Conservation (phyloP, 2,888 invertebrate species). For the Achlya flavicornis region DNA sequence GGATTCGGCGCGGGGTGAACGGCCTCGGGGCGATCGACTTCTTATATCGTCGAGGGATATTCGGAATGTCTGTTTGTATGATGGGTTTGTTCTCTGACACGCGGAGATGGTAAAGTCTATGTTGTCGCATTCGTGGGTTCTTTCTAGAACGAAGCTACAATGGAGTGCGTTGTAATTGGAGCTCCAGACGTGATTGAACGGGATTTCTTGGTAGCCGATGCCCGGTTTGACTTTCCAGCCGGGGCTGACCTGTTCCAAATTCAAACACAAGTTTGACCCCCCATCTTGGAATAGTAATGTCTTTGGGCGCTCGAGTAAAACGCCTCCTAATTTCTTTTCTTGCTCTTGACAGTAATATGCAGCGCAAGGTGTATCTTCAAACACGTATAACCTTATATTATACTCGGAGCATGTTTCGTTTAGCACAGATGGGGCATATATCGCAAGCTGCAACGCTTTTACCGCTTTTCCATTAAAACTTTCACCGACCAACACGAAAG, state of each 20-base stretch:
- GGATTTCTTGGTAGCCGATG: constrained; percentile 93
- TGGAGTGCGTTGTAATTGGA: constrained; percentile 93
- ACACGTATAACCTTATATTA: constrained; percentile 94
- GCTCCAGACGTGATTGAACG: constrained; percentile 96
- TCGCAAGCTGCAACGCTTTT: constrained; percentile 94
- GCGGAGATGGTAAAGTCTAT: constrained; percentile 77
- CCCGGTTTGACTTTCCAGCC: constrained; percentile 96
- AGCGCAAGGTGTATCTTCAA: constrained; percentile 97
- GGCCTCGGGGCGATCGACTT: constrained; percentile 74
- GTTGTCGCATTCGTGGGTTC: constrained; percentile 84
- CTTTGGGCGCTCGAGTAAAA: constrained; percentile 94
- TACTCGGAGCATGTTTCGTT: constrained; percentile 90
- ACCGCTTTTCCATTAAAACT: constrained; percentile 87
- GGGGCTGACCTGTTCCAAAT: constrained; percentile 93
- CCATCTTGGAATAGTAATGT: constrained; percentile 95
- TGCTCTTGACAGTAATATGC: constrained; percentile 92
- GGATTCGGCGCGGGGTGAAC: constrained; percentile 76
- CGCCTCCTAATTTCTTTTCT: constrained; percentile 92
- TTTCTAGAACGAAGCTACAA: constrained; percentile 94
- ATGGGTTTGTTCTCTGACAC: constrained; percentile 78
- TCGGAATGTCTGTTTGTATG: constrained; percentile 79
- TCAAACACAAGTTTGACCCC: constrained; percentile 93
- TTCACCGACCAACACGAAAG: constrained; percentile 96
- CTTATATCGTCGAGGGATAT: constrained; percentile 76
- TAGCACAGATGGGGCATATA: constrained; percentile 91